Conservation (phyloP, 2,888 invertebrate species). For the Macrostomum cliftonense region DNA sequence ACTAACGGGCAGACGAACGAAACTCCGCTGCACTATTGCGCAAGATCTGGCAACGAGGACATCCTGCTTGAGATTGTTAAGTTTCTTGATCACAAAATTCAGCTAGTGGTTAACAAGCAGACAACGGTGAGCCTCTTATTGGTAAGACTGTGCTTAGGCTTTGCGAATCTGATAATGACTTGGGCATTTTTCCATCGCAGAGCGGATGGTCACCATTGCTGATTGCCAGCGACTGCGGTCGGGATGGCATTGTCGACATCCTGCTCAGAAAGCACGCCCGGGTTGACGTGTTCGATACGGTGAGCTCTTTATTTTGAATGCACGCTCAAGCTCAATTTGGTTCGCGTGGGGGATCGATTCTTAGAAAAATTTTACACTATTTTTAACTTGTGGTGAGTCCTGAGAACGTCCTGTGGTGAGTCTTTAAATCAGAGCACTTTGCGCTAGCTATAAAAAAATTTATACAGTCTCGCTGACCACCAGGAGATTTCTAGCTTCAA, state of each 20-base stretch:
- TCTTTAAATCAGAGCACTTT: no score
- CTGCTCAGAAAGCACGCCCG: conserved; percentile 79
- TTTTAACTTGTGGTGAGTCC: no score
- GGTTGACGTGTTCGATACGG: conserved; percentile 92
- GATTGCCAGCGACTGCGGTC: conserved; percentile 84
- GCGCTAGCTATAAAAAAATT: no score
- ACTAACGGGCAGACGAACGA: conserved; percentile 52
- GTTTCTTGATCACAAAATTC: conserved; percentile 69
- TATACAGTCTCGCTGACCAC: no score
- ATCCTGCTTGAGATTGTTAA: conserved; percentile 79
- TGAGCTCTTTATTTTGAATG: no score
- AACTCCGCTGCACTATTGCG: conserved; percentile 84
- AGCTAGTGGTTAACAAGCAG: conserved; percentile 78
- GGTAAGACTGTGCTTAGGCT: background rate
- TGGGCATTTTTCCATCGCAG: conserved; percentile 18
- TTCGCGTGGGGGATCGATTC: no score
- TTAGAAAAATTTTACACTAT: no score
- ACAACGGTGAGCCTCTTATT: conserved; percentile 50
- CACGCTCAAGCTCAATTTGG: no score
- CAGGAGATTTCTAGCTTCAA: no score
- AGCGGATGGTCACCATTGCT: conserved; percentile 80
- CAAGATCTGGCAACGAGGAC: conserved; percentile 81
- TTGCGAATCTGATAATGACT: background rate
- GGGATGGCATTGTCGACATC: conserved; percentile 65
- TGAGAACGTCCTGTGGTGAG: no score